Conservation (phyloP, 2,888 invertebrate genomes). For the Amorpha juglandis region DNA sequence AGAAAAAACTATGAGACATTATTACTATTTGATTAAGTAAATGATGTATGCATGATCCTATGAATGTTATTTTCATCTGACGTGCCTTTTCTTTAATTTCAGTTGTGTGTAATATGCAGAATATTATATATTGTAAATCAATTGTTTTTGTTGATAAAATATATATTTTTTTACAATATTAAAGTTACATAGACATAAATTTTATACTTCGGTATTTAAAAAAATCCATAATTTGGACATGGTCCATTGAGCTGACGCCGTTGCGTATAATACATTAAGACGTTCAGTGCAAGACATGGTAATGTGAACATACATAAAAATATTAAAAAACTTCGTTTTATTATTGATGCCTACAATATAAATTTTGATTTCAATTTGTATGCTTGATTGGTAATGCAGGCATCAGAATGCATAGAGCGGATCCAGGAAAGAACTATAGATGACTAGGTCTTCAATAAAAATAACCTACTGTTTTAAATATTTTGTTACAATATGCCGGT, state of each 20-base stretch:
- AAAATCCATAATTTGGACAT: neutral
- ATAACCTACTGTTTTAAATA: neutral
- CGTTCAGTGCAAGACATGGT: constrained; percentile 1
- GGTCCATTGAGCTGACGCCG: neutral
- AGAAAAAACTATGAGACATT: too few relatives aligned
- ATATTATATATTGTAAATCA: neutral
- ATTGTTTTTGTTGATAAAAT: neutral
- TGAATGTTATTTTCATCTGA: neutral
- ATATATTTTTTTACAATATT: neutral
- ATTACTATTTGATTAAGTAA: too few relatives aligned
- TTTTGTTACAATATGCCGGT: neutral
- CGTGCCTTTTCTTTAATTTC: neutral
- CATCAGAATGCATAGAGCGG: constrained; percentile 24
- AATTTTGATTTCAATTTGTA: constrained; percentile 17
- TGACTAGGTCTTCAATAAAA: neutral
- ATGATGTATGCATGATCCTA: too few relatives aligned
- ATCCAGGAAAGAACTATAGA: constrained; percentile 1
- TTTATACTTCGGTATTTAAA: neutral
- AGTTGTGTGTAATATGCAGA: neutral
- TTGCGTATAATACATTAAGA: neutral
- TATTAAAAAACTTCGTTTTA: neutral
- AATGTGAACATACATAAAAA: constrained; percentile 4
- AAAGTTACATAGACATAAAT: neutral
- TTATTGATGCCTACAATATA: constrained; percentile 17
- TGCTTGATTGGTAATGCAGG: constrained; percentile 28